Base-by-base conservation (phyloP, 2,113 vertebrate species). In the Epinephelus fuscoguttatus region DNA sequence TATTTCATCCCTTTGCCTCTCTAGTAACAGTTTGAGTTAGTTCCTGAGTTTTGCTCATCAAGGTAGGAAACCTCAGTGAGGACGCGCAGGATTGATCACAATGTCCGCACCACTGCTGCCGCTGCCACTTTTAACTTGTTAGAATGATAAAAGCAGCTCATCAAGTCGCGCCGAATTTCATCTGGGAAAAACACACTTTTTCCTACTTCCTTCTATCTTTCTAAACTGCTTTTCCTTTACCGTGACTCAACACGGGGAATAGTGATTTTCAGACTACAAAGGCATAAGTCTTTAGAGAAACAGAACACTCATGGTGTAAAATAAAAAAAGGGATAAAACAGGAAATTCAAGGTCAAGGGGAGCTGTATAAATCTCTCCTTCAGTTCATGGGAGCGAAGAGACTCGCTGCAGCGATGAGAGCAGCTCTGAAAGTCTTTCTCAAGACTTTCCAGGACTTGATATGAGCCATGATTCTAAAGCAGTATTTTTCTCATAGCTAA, bases 181-280 rank as follows among this genome's bases (percentile, higher is more conserved):
- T 81, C 75, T 55, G 70, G 68, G 81, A 23, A 63, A 70, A 70
- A 76, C 23, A 66, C n/a, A n/a, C 27, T 40, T 62, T 75, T 25
- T 42, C n/a, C 18, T 1, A 40, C 30, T 68, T 77, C 62, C 10
- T 45, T 69, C 19, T 17, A 7, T 80, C 64, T 72, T 53, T 68
- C 78, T 40, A 42, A 61, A 78, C 75, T 27, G 62, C 53, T 14
- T n/a, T 60, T 9, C 49, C 40, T 75, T 78, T 37, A 49, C 53
- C 42, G 42, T 45, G 42, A 45, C 42, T 45, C 42, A 70, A 69
- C 74, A 61, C 19, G 4, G 77, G 81, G 84, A 89, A 81, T 42
- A 62, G 75, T 25, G 70, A 84, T 90, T 92, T 45, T 89, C 33
- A 82, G 67, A 91, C 87, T 79, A 91, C 87, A 92, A 91, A 93